Base-by-base conservation (phyloP, 2,113 vertebrate genomes). In the Lophochroa leadbeateri region DNA sequence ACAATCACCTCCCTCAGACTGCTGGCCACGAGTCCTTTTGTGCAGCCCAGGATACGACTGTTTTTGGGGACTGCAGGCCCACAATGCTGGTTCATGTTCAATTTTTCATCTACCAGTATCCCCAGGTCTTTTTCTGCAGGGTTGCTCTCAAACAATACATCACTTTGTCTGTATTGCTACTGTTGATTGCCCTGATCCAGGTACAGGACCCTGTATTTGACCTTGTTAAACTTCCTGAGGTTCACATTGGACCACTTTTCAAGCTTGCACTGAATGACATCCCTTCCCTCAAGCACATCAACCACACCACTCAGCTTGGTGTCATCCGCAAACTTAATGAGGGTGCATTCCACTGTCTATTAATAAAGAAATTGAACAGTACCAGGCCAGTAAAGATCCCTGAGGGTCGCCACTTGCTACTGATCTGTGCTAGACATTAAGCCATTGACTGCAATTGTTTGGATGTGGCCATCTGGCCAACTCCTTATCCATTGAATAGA, bases 21-120 rank as follows among this genome's bases (percentile, higher is more conserved):
- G 27, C 17, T 20, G 25, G 20, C 4, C 35, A 21, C 0, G 0
- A 1, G 27, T 37, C 10, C 69, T 63, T 10, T 70, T 8, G 27
- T n/a, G 29, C n/a, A 81, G 17, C 14, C 21, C 9, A 65, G 17
- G 31, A 31, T 65, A 61, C 0, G 0, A 10, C 37, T 61, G 55
- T 13, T 60, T 65, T 72, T 46, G 17, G 53, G 33, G 39, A n/a
- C 69, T 46, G 49, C 13, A 27, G 44, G 10, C 1, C 1, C 41
- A n/a, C 18, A 13, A 16, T n/a, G 50, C 5, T 4, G 2, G 41
- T 19, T 69, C 11, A 12, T 6, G 33, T 46, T 19, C 47, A 31
- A 11, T 20, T 52, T 58, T 77, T 68, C 37, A 44, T 33, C 53
- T 61, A 17, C 17, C 41, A 31, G 9, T 58, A 58, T 35, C 21